phyloP scores from a whole-genome alignment of 2,888 invertebrate species.

The Lasioglossum oenotherae region DNA sequence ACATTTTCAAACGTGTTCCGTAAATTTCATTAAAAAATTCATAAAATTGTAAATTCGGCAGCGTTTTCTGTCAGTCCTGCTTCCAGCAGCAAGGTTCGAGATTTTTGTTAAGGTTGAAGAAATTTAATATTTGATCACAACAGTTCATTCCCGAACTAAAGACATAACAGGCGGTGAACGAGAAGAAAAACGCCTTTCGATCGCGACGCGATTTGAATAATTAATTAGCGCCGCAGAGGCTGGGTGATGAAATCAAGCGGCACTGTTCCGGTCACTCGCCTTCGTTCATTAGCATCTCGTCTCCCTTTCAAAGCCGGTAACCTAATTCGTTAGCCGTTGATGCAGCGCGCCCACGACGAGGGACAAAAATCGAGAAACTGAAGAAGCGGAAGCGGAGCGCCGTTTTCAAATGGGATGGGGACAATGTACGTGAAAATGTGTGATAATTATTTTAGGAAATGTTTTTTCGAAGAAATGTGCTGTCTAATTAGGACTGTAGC shows the following conservation, averaged over 20 bases:
- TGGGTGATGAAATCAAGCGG: conserved; percentile 10
- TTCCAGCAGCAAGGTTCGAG: no score
- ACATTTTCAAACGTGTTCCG: background rate
- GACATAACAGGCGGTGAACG: background rate
- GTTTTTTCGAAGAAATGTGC: background rate
- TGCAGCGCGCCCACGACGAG: background rate
- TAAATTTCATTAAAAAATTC: background rate
- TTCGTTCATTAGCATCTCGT: conserved; percentile 15
- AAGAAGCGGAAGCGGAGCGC: background rate
- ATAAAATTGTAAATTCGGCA: background rate
- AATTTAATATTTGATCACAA: no score
- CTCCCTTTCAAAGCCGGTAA: conserved; percentile 41
- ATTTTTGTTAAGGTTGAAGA: background rate
- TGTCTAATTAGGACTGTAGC: background rate
- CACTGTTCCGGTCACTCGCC: background rate
- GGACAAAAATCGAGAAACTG: background rate
- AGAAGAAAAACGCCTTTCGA: background rate
- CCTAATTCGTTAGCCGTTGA: conserved; percentile 47
- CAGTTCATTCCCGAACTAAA: background rate
- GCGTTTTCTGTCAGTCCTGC: background rate
- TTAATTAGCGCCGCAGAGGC: background rate
- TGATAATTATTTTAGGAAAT: background rate
- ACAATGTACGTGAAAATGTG: background rate
- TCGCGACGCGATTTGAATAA: background rate
- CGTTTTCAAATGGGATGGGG: background rate